A percentile compares a stretch with the other conserved stretches of the same genome.
Conservation (phyloP, 2,797 vertebrate species). For the Rhinella marina region DNA sequence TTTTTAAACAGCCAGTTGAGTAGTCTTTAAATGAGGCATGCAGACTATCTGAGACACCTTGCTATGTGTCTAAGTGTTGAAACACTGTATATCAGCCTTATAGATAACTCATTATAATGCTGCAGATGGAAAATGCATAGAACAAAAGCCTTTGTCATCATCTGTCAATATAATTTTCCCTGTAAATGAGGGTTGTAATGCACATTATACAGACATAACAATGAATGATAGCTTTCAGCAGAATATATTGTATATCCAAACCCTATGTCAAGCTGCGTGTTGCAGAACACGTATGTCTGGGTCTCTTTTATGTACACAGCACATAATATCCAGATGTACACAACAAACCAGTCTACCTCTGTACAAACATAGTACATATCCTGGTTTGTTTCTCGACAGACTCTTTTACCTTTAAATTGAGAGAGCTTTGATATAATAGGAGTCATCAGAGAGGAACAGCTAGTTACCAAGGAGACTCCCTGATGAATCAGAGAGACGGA, state of each 20-base stretch:
- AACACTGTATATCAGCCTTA: background rate
- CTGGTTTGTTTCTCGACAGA: constrained; percentile 44
- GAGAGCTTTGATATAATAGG: constrained; percentile 69
- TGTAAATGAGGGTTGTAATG: background rate
- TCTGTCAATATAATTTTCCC: background rate
- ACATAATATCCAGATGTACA: background rate
- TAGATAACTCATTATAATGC: too few species aligned
- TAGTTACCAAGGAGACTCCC: constrained; percentile 73
- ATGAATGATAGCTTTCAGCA: background rate
- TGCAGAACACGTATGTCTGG: background rate
- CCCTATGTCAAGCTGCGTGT: background rate
- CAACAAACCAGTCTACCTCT: constrained; percentile 2
- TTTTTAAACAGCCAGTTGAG: background rate
- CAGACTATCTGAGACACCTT: background rate
- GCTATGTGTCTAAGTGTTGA: background rate
- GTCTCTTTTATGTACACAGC: background rate
- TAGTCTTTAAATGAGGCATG: background rate
- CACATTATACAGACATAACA: background rate
- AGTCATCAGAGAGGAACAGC: constrained; percentile 70
- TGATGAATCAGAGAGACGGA: constrained; percentile 70
- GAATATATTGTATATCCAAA: background rate
- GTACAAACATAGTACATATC: background rate
- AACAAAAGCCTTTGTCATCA: background rate
- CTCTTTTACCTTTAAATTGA: constrained; percentile 71
- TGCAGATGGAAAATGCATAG: too few species aligned